These are phyloP conservation scores for Chelonus formosanus DNA, from an alignment of 2,888 invertebrate species.

Conservation along the genomic window DNA sequence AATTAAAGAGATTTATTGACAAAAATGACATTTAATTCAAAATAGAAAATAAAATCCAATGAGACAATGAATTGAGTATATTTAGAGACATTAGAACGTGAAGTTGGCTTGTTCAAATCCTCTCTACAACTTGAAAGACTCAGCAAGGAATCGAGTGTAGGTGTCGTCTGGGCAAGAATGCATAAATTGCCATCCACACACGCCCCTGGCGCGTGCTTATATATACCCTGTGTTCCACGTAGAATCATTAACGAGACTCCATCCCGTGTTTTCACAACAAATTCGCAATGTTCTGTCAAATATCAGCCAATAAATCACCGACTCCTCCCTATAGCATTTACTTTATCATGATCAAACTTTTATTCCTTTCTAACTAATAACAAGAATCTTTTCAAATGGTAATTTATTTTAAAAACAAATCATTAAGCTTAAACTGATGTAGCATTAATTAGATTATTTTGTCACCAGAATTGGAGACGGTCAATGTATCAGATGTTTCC, in stretches of 20 bases:
- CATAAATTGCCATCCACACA: constrained; percentile 52
- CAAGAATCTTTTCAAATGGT: background rate
- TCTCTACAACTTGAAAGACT: too few species aligned
- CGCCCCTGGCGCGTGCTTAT: constrained; percentile 42
- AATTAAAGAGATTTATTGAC: background rate
- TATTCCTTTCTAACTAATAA: background rate
- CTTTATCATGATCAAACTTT: background rate
- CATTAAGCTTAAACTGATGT: background rate
- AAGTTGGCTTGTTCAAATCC: background rate
- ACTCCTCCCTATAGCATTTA: background rate
- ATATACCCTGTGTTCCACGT: constrained; percentile 44
- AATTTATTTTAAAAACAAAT: background rate
- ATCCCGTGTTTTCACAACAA: background rate
- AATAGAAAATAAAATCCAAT: background rate
- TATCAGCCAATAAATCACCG: background rate
- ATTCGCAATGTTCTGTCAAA: constrained; percentile 1
- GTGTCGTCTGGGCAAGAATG: constrained; percentile 49
- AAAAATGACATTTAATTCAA: constrained; percentile 25
- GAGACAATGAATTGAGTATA: constrained; percentile 5
- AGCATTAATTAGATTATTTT: background rate
- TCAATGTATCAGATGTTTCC: constrained; percentile 72
- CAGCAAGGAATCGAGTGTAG: constrained; percentile 39
- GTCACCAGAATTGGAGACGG: constrained; percentile 67
- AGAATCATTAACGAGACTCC: constrained; percentile 46
- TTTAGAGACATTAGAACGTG: background rate